Base-by-base conservation (phyloP, 2,113 vertebrate species). In the Crotalus horridus region DNA sequence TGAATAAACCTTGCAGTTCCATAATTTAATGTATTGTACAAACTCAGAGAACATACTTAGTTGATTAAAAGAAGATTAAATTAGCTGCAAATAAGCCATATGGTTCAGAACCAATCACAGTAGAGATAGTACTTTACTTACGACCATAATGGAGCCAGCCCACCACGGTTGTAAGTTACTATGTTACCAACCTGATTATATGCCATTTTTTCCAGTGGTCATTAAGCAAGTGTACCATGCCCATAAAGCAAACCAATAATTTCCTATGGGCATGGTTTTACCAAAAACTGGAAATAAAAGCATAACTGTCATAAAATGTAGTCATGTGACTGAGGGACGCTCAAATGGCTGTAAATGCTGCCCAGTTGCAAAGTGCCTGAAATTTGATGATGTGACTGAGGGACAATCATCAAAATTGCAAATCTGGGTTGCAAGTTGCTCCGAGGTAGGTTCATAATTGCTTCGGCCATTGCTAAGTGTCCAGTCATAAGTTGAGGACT, bases 101-200 rank as follows among this genome's bases (percentile, higher is more conserved):
- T 6, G 20, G 17, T 81, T 43, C 69, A 81, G 69, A 39, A 39
- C 7, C 7, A 21, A 1, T 81, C 17, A 74, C n/a, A 74, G 15
- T 20, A 15, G 29, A 69, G 64, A 69, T n/a, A 69, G 64, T 29
- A 0, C 10, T 69, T 69, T 13, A 69, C 12, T 29, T 64, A 69
- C 0, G 2, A 69, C 29, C n/a, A n/a, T n/a, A 69, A 69, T n/a
- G 12, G 64, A 69, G 29, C 12, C 0, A 0, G 29, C n/a, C 26
- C 26, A 64, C n/a, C 26, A 64, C 13, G 11, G 26, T 64, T 4
- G 11, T 64, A 29, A 64, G 4, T 64, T n/a, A 64, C 61, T 10
- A 61, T 0, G 3, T 26, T 9, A 61, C 26, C 61, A 15, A 69
- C 29, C 29, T 69, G 13, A 69, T n/a, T 4, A 6, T 69, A n/a